Conservation (phyloP, 2,113 vertebrate species). For the Acrocephalus kingi region DNA sequence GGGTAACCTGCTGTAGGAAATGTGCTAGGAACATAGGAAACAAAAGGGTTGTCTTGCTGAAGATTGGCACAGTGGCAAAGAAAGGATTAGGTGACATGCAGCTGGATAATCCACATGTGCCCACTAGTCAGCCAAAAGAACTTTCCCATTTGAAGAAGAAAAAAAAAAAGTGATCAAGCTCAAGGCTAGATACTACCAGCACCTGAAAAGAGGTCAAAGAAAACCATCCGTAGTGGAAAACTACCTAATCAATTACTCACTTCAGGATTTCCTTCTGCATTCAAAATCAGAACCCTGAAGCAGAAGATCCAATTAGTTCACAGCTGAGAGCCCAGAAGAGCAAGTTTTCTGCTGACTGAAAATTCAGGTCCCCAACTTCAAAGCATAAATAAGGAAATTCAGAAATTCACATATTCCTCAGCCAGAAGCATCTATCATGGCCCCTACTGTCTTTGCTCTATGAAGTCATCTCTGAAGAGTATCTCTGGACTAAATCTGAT, state of each 20-base stretch:
- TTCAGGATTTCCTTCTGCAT: background rate
- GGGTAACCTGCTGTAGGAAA: background rate
- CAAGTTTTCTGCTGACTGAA: background rate
- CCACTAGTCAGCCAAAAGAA: background rate
- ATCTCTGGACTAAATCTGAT: background rate
- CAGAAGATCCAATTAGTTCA: background rate
- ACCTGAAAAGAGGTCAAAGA: background rate
- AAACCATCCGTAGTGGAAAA: background rate
- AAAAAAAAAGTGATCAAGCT: background rate
- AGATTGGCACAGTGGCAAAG: background rate
- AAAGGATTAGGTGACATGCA: background rate
- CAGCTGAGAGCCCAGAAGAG: background rate
- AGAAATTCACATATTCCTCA: background rate
- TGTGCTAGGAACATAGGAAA: background rate
- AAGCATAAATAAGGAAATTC: background rate
- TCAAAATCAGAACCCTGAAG: background rate
- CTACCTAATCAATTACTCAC: background rate
- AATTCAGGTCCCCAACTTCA: background rate
- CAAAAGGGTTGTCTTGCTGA: accelerated
- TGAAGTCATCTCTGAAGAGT: background rate
- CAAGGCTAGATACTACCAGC: background rate
- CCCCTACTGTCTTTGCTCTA: background rate
- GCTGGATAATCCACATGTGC: background rate
- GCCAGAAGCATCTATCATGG: background rate
- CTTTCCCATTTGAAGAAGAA: background rate